A percentile compares a stretch with the other conserved stretches of the same genome.
Conservation (phyloP, 2,888 invertebrate species). For the Caradrina kadenii region DNA sequence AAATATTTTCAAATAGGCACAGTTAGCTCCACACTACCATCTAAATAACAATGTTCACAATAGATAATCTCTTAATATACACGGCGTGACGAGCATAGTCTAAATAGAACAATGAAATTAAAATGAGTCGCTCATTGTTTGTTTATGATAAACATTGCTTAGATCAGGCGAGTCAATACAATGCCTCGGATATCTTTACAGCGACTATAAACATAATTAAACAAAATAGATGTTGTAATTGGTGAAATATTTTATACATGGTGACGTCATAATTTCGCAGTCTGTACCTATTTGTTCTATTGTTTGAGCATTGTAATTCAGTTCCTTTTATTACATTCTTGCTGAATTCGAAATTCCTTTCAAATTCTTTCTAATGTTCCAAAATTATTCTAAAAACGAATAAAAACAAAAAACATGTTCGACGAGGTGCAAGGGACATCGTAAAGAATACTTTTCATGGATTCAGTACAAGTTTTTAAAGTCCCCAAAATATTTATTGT, state of each 20-base stretch:
- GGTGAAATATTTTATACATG: slow-evolving; percentile 19
- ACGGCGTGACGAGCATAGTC: slow-evolving; percentile 29
- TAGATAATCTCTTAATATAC: slow-evolving; percentile 32
- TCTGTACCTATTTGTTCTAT: too few relatives aligned
- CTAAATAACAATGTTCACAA: slow-evolving; percentile 34
- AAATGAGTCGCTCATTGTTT: slow-evolving; percentile 45
- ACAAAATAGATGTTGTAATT: slow-evolving; percentile 46
- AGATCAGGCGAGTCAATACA: slow-evolving; percentile 51
- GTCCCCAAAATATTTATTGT: too few relatives aligned
- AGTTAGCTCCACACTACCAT: slow-evolving; percentile 2
- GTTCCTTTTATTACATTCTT: too few relatives aligned
- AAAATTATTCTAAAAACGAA: too few relatives aligned
- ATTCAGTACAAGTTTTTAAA: too few relatives aligned
- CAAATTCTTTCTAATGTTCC: too few relatives aligned
- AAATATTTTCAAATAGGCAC: background rate
- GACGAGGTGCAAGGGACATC: too few relatives aligned
- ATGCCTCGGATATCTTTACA: slow-evolving; percentile 43
- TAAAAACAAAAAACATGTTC: too few relatives aligned
- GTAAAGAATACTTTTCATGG: too few relatives aligned
- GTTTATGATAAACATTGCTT: slow-evolving; percentile 40
- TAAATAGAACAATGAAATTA: slow-evolving; percentile 64
- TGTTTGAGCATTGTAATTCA: too few relatives aligned
- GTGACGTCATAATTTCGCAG: slow-evolving; percentile 4
- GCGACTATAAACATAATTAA: slow-evolving; percentile 21
- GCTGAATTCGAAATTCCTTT: too few relatives aligned